Evolutionary conservation across 2,888 invertebrate genomes (phyloP).

Genomic region (Pterostichus niger): DNA sequence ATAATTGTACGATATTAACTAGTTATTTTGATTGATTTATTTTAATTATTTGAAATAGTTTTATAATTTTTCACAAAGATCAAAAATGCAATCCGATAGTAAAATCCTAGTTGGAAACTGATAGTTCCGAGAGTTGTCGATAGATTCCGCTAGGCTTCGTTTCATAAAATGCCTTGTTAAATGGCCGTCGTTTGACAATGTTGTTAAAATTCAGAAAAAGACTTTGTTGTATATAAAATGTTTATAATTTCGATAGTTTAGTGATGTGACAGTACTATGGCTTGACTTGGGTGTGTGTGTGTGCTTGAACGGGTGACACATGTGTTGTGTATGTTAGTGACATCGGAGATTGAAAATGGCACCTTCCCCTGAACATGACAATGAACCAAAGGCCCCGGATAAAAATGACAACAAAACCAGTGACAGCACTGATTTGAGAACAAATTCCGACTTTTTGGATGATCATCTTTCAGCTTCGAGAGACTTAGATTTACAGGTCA

Average conservation of each 20-base stretch:
- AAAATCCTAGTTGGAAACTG: too few relatives aligned
- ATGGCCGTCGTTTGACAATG: conserved; percentile 67
- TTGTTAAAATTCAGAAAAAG: conserved; percentile 59
- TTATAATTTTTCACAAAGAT: too few relatives aligned
- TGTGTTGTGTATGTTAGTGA: conserved; percentile 50
- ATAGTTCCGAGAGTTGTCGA: background rate
- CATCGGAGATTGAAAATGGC: conserved; percentile 81
- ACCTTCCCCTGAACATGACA: conserved; percentile 88
- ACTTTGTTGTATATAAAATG: conserved; percentile 57
- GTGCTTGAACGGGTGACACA: background rate
- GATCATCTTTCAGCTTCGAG: conserved; percentile 35
- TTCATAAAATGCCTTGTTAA: conserved; percentile 61
- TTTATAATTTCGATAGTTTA: conserved; percentile 20
- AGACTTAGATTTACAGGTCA: conserved; percentile 47
- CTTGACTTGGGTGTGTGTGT: conserved; percentile 48
- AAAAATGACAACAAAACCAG: conserved; percentile 78
- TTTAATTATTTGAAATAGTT: too few relatives aligned
- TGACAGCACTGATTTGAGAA: conserved; percentile 10
- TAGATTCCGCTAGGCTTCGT: background rate
- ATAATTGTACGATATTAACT: too few relatives aligned
- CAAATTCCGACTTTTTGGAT: conserved; percentile 55
- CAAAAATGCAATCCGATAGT: too few relatives aligned
- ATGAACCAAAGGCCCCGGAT: conserved; percentile 87
- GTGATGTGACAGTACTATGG: conserved; percentile 51
- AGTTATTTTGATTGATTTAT: too few relatives aligned